Evolutionary conservation across 2,113 vertebrate species (phyloP).

Genomic region (Austrofundulus limnaeus): DNA sequence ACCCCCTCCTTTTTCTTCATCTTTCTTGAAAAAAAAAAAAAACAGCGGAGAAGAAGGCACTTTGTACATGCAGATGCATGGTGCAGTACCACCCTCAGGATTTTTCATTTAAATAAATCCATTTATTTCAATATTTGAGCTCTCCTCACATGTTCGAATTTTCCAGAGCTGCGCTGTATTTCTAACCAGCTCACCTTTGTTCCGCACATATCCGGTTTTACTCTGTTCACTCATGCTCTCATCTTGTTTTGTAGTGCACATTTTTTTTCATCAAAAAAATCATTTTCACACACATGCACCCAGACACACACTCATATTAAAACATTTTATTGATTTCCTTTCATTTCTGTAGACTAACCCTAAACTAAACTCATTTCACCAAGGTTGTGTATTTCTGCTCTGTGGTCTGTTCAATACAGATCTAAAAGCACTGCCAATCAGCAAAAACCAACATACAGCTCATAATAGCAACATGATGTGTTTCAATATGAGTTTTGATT

Average conservation of each 20-base stretch:
- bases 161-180: slow-evolving; percentile 22
- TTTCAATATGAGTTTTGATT: too few species aligned
- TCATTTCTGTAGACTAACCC: too few species aligned
- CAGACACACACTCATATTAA: neutral
- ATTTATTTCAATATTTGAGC: slow-evolving; percentile 59
- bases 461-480: too few species aligned
- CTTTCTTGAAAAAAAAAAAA: slow-evolving; percentile 28
- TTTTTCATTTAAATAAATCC: slow-evolving; percentile 63
- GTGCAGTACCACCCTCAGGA: slow-evolving; percentile 44
- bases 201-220: slow-evolving; percentile 32
- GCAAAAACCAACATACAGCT: too few species aligned
- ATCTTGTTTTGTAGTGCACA: slow-evolving; percentile 21
- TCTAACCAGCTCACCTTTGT: slow-evolving; percentile 54
- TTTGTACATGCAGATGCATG: slow-evolving; percentile 45
- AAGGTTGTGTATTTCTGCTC: too few species aligned
- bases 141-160: slow-evolving; percentile 35
- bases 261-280: slow-evolving; percentile 68
- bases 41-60: slow-evolving; percentile 44
- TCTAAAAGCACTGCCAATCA: too few species aligned
- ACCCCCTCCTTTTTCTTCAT: slow-evolving; percentile 41
- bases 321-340: too few species aligned
- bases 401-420: too few species aligned
- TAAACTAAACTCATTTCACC: too few species aligned
- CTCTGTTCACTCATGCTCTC: slow-evolving; percentile 28
- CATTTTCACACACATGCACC: slow-evolving; percentile 29